These are phyloP conservation scores for Cyclophora punctaria DNA, from an alignment of 2,888 invertebrate species.

Conservation along the genomic window DNA sequence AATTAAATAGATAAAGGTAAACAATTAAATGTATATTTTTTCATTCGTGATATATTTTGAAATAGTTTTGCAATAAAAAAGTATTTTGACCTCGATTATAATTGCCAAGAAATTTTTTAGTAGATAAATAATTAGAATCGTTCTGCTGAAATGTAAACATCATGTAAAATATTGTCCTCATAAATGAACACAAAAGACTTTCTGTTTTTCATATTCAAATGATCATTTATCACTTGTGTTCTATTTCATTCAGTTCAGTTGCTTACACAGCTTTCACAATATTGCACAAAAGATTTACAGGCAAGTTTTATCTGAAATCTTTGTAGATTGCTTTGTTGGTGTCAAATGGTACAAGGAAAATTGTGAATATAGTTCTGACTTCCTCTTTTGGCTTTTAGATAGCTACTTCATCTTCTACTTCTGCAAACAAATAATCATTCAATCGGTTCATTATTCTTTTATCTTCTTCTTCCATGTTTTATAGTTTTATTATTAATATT, in stretches of 20 bases:
- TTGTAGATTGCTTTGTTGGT: constrained; percentile 9
- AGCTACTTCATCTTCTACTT: too few species aligned
- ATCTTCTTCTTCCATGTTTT: too few species aligned
- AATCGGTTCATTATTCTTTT: too few species aligned
- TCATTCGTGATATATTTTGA: constrained; percentile 7
- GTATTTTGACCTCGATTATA: constrained; percentile 3
- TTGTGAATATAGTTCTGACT: background rate
- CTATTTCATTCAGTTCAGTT: constrained; percentile 41
- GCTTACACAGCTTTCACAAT: constrained; percentile 44
- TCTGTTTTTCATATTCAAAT: constrained; percentile 6
- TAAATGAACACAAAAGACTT: constrained; percentile 4
- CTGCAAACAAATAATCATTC: too few species aligned
- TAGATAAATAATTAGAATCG: constrained; percentile 6
- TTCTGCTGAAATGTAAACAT: constrained; percentile 13
- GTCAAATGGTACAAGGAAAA: background rate
- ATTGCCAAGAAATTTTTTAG: constrained; percentile 9
- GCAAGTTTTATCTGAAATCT: constrained; percentile 40
- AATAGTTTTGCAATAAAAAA: background rate
- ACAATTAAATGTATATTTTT: too few species aligned
- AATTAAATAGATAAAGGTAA: too few species aligned
- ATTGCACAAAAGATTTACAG: constrained; percentile 33
- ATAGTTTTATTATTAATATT: too few species aligned
- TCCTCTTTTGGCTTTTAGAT: too few species aligned
- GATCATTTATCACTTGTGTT: constrained; percentile 25
- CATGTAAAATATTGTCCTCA: constrained; percentile 5